phyloP scores from a whole-genome alignment of 2,113 vertebrate species.

The Amblyornis subalaris region DNA sequence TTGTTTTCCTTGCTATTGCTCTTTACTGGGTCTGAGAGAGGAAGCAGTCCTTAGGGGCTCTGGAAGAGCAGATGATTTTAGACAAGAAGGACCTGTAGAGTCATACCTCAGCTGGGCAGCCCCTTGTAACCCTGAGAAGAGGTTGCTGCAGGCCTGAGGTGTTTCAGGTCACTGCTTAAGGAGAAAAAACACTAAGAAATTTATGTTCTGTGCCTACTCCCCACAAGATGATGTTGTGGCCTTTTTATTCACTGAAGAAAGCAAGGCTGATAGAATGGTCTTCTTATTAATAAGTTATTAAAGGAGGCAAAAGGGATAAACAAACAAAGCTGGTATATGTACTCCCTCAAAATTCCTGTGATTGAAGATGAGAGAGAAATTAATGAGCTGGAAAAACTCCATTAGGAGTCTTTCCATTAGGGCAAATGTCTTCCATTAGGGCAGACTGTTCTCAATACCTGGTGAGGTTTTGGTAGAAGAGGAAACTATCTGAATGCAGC shows the following conservation, averaged over 20 bases:
- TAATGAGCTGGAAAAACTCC: background rate
- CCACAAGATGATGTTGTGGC: background rate
- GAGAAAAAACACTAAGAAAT: background rate
- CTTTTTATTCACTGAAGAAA: background rate
- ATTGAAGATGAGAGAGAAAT: background rate
- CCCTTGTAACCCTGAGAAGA: background rate
- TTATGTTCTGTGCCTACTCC: background rate
- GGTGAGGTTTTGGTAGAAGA: background rate
- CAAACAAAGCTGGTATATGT: background rate
- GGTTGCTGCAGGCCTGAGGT: background rate
- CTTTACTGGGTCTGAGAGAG: background rate
- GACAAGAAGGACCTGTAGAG: background rate
- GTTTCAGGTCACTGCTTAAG: background rate
- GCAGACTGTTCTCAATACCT: background rate
- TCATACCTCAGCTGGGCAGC: accelerated
- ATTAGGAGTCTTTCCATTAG: no score
- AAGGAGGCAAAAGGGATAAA: background rate
- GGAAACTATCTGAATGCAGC: background rate
- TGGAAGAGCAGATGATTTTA: background rate
- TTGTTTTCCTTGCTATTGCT: background rate
- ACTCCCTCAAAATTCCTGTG: background rate
- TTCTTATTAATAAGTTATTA: background rate
- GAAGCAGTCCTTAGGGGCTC: background rate
- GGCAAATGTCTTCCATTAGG: background rate
- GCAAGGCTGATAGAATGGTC: background rate